phyloP scores from a whole-genome alignment of 2,797 vertebrate genomes.

The Lophius americanus region DNA sequence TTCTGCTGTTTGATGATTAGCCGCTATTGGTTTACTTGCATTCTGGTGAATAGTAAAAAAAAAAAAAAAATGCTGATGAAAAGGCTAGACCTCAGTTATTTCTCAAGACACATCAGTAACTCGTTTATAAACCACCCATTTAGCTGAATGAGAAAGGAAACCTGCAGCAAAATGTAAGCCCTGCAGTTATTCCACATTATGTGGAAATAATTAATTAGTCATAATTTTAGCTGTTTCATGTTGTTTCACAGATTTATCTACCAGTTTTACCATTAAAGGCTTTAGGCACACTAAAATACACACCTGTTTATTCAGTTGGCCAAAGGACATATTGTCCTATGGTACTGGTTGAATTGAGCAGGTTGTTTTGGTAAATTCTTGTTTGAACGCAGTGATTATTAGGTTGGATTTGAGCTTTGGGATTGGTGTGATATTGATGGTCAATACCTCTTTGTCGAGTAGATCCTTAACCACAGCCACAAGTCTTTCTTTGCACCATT shows the following conservation, averaged over 20 bases:
- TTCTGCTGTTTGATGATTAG: constrained; percentile 14
- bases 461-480: neutral
- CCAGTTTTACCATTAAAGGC: constrained; percentile 5
- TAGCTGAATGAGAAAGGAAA: constrained; percentile 18
- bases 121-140: constrained; percentile 18
- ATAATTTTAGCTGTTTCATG: constrained; percentile 18
- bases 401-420: too few species aligned
- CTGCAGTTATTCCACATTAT: constrained; percentile 29
- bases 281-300: constrained; percentile 1
- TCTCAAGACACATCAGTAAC: constrained; percentile 7
- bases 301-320: constrained; percentile 2
- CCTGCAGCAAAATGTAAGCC: constrained; percentile 14
- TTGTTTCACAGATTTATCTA: neutral
- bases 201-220: constrained; percentile 20
- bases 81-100: constrained; percentile 19
- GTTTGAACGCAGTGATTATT: too few species aligned
- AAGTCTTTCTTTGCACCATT: too few species aligned
- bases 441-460: too few species aligned
- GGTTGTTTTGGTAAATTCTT: too few species aligned
- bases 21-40: neutral
- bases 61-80: constrained; percentile 18
- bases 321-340: neutral
- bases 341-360: too few species aligned
- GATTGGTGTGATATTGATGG: too few species aligned
- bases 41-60: constrained; percentile 9